Conservation (phyloP, 1,140 invertebrate species). For the Mylabris phalerata region DNA sequence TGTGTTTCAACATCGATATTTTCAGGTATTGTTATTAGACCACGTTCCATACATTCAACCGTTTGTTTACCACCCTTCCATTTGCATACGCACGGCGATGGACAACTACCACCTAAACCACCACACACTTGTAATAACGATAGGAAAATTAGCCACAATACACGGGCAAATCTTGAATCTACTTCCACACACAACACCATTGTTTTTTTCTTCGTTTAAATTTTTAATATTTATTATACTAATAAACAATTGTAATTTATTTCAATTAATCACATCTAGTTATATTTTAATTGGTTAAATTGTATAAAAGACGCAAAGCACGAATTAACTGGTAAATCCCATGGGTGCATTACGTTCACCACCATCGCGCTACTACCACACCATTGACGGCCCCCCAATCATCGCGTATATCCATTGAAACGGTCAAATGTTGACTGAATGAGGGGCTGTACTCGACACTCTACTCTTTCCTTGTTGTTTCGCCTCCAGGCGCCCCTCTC, state of each 20-base stretch:
- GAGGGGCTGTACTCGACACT: constrained; percentile 17
- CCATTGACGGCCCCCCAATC: constrained; percentile 17
- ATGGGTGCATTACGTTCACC: background rate
- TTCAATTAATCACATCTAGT: too few relatives aligned
- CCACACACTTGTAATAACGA: constrained; percentile 11
- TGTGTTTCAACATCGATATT: constrained; percentile 80
- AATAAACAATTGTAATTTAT: too few relatives aligned
- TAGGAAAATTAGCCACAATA: too few relatives aligned
- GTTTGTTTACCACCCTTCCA: constrained; percentile 90
- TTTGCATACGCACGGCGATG: constrained; percentile 77
- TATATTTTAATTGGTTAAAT: background rate
- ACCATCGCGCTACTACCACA: background rate
- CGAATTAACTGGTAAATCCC: constrained; percentile 13
- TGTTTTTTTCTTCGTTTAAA: too few relatives aligned
- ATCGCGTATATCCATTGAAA: constrained; percentile 18
- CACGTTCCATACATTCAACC: constrained; percentile 77
- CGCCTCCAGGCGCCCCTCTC: constrained; percentile 19
- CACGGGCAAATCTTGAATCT: too few relatives aligned
- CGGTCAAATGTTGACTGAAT: constrained; percentile 15
- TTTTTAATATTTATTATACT: too few relatives aligned
- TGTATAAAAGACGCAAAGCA: background rate
- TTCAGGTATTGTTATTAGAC: constrained; percentile 72
- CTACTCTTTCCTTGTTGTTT: constrained; percentile 14
- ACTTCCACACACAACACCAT: too few relatives aligned
- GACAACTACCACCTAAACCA: constrained; percentile 51